These are phyloP conservation scores for Ceratina calcarata DNA, from an alignment of 1,140 invertebrate species.

Conservation along the genomic window DNA sequence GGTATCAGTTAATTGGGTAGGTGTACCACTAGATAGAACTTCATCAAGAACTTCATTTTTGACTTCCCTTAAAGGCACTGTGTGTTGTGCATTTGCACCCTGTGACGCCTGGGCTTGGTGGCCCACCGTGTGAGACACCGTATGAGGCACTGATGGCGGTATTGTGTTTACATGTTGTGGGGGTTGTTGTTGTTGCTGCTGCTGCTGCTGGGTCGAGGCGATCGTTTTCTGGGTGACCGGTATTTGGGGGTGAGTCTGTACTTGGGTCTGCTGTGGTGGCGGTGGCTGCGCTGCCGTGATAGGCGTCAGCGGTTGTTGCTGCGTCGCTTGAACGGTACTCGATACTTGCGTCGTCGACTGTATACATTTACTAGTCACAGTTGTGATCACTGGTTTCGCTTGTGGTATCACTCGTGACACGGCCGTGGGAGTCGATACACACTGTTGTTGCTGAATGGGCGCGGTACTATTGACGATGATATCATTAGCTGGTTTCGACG, in stretches of 20 bases:
- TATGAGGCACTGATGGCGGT: conserved; percentile 62
- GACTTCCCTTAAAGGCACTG: conserved; percentile 79
- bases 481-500: conserved; percentile 63
- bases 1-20: conserved; percentile 76
- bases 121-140: conserved; percentile 62
- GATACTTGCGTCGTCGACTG: conserved; percentile 60
- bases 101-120: conserved; percentile 73
- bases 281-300: conserved; percentile 44
- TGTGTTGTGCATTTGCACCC: conserved; percentile 71
- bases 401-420: conserved; percentile 55
- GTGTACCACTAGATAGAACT: conserved; percentile 71
- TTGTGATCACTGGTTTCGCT: conserved; percentile 66
- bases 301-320: conserved; percentile 36
- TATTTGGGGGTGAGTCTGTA: conserved; percentile 40
- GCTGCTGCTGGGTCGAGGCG: conserved; percentile 42
- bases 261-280: conserved; percentile 26
- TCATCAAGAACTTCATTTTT: conserved; percentile 79
- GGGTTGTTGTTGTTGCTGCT: conserved; percentile 39
- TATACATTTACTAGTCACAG: conserved; percentile 53
- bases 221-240: conserved; percentile 44
- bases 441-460: conserved; percentile 50
- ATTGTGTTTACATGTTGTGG: conserved; percentile 53
- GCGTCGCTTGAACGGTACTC: conserved; percentile 42
- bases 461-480: conserved; percentile 16
- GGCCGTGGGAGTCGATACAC: conserved; percentile 65